These are phyloP conservation scores for Scopus umbretta DNA, from an alignment of 2,113 vertebrate genomes.

Conservation along the genomic window DNA sequence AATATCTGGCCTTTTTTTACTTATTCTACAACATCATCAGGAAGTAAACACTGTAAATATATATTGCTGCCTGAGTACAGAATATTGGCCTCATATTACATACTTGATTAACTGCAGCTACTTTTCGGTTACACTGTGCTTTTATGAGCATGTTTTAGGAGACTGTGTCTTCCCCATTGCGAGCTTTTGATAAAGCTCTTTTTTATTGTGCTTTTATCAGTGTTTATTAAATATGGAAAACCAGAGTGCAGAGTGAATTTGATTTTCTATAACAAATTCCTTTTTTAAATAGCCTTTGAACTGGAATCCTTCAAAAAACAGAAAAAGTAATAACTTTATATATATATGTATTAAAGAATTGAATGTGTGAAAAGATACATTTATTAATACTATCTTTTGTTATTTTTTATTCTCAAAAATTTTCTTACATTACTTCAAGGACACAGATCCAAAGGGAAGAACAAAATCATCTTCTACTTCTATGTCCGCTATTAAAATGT, in stretches of 20 bases:
- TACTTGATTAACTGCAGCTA: not conserved
- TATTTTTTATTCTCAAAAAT: not conserved
- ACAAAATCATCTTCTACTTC: not conserved
- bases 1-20: not conserved
- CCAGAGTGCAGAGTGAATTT: not conserved
- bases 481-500: not conserved
- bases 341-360: not conserved
- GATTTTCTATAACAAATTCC: not conserved
- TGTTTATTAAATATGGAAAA: constrained; percentile 10
- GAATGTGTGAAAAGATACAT: not conserved
- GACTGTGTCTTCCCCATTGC: not conserved
- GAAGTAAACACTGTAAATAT: not conserved
- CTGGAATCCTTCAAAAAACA: not conserved
- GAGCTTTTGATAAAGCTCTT: not conserved
- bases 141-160: not conserved
- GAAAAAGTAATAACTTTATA: not conserved
- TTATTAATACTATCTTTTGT: not conserved
- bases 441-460: not conserved
- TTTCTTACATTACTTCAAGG: not conserved
- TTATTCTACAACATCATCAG: not conserved
- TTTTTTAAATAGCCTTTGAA: not conserved
- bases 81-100: not conserved
- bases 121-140: not conserved
- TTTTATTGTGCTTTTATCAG: not conserved
- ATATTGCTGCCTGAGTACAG: not conserved